Evolutionary conservation across 2,888 invertebrate genomes (phyloP).

Genomic region (Hedya salicella): DNA sequence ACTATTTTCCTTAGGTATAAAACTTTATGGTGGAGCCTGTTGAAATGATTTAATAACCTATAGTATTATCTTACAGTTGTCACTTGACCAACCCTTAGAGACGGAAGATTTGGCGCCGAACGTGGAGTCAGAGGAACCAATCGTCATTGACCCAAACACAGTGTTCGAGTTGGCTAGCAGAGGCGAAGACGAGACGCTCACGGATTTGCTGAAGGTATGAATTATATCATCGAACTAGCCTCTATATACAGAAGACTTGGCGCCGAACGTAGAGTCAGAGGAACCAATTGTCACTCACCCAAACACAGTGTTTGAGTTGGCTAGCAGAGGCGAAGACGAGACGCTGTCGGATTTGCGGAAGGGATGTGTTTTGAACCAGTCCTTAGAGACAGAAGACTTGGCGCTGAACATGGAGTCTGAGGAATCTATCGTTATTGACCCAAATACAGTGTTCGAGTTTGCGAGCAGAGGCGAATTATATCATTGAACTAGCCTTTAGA

Average conservation of each 20-base stretch:
- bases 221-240: constrained; percentile 49
- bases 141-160: constrained; percentile 83
- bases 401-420: constrained; percentile 63
- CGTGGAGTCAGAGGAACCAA: constrained; percentile 64
- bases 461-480: constrained; percentile 88
- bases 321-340: constrained; percentile 90
- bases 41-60: too few relatives aligned
- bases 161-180: constrained; percentile 91
- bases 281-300: constrained; percentile 73
- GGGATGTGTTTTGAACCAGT: constrained; percentile 63
- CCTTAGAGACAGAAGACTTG: constrained; percentile 57
- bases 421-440: constrained; percentile 65
- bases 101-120: constrained; percentile 57
- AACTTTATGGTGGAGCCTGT: too few relatives aligned
- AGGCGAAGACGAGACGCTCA: constrained; percentile 89
- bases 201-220: constrained; percentile 85
- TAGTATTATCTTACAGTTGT: constrained; percentile 52
- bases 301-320: constrained; percentile 90
- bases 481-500: constrained; percentile 53
- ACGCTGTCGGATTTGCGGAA: constrained; percentile 87
- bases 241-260: constrained; percentile 58
- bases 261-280: constrained; percentile 61
- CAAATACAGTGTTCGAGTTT: constrained; percentile 90
- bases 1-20: too few relatives aligned
- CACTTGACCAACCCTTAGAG: constrained; percentile 59